Percentiles rank a stretch among this genome's conserved stretches.
These are phyloP conservation scores for Priapulus caudatus DNA, from an alignment of 2,888 invertebrate genomes.

Conservation along the genomic window DNA sequence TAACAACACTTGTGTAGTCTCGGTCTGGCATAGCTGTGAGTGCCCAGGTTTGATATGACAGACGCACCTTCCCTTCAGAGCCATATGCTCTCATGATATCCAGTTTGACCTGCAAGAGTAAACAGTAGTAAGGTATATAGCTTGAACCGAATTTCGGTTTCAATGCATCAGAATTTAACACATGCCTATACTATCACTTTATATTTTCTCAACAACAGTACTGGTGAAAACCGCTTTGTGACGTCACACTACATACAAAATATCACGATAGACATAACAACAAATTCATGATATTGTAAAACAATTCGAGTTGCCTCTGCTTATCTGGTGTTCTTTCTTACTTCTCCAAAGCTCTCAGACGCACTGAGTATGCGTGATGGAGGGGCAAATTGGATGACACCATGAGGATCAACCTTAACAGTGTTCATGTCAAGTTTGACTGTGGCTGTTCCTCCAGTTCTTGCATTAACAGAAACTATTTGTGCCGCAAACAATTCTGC, in stretches of 20 bases:
- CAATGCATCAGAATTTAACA: too few relatives aligned
- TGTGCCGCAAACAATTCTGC: not conserved
- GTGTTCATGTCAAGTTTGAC: not conserved
- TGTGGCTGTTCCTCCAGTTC: not conserved
- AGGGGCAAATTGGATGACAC: conserved; percentile 30
- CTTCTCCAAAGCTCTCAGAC: conserved; percentile 8
- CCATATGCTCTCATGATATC: not conserved
- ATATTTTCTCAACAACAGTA: too few relatives aligned
- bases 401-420: conserved; percentile 30
- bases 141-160: too few relatives aligned
- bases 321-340: not conserved
- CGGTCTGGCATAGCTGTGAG: not conserved
- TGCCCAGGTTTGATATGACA: not conserved
- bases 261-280: too few relatives aligned
- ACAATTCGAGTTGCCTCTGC: not conserved
- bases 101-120: too few relatives aligned
- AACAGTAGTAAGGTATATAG: too few relatives aligned
- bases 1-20: not conserved
- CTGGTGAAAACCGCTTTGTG: too few relatives aligned
- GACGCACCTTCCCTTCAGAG: not conserved
- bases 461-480: not conserved
- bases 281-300: not conserved
- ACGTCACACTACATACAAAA: too few relatives aligned
- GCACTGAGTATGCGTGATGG: conserved; percentile 17
- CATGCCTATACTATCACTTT: too few relatives aligned